phyloP scores from a whole-genome alignment of 2,113 vertebrate species.

The Cryptoleucopteryx plumbea region DNA sequence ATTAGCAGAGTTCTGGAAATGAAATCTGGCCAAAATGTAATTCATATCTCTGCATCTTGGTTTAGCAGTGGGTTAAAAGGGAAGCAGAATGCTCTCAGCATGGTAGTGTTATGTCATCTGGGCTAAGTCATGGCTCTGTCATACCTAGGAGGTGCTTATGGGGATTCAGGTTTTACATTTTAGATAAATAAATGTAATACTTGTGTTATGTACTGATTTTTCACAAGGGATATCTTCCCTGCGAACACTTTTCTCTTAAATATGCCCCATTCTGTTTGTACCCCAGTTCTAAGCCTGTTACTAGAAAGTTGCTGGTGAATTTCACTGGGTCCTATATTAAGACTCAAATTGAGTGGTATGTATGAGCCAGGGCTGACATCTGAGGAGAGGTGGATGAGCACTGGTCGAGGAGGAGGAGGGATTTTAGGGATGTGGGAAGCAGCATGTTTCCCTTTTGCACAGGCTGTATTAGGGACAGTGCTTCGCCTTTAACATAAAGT shows the following conservation, averaged over 20 bases:
- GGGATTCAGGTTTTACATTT: background rate
- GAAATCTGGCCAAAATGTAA: background rate
- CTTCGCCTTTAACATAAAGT: background rate
- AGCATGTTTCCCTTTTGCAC: background rate
- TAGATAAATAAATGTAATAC: background rate
- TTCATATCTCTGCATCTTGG: background rate
- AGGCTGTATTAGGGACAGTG: background rate
- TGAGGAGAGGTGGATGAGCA: background rate
- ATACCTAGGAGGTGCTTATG: background rate
- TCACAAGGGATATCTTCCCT: background rate
- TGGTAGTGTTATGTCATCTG: background rate
- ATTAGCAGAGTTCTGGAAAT: background rate
- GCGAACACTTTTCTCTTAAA: background rate
- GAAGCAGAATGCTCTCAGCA: background rate
- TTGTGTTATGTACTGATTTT: background rate
- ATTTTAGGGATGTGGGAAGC: background rate
- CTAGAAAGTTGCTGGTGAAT: background rate
- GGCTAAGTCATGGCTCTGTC: background rate
- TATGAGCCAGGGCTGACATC: background rate
- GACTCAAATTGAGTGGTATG: background rate
- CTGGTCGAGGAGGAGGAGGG: background rate
- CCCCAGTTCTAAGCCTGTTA: background rate
- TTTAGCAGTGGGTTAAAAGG: background rate
- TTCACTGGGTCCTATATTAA: background rate
- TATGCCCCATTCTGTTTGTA: background rate